Evolutionary conservation across 2,113 vertebrate species (phyloP), one percentile per base, ranked within the genome.

Genomic region (Amazona guildingii): DNA sequence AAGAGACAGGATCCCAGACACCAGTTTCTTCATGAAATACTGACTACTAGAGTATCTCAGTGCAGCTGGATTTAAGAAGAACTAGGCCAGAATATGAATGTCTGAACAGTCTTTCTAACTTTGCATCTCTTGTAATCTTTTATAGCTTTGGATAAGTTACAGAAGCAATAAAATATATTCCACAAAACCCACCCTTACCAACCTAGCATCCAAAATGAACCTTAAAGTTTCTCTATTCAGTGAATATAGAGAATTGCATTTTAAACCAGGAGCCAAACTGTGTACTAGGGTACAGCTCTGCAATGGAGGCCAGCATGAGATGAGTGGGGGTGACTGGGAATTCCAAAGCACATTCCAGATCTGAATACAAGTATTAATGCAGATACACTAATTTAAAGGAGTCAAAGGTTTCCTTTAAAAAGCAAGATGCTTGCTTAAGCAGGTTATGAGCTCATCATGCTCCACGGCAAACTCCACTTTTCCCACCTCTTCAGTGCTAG

Each of bases 331-430:
- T 20, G 25, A 75, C 0, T 13, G 7, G 33, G 61, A 84, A 69
- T 74, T 62, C 18, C 74, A 48, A 90, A 85, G 41, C 66, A 49
- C 44, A 19, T 80, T 76, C 28, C 2, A 2, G 19, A 64, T 73
- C 27, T 19, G 35, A 94, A 94, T 43, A 73, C 17, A 83, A 88
- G 17, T 29, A 67, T n/a, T 88, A n/a, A 69, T 13, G 17, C 7
- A 23, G 44, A 69, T 1, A 3, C 4, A 37, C 24, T 66, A n/a
- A 41, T 31, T 43, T 46, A 79, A 79, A 76, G 0, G 0, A 82
- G 12, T 28, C 8, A 51, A 72, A 43, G 14, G 29, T 76, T 57
- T 73, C 48, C 52, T 37, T 76, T 64, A 52, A 74, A 82, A 88
- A 80, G 9, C 25, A 62, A 37, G n/a, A 72, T 0, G 11, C 13